Base-by-base conservation (phyloP, 2,888 invertebrate species). In the Aleiodes leptofemur region DNA sequence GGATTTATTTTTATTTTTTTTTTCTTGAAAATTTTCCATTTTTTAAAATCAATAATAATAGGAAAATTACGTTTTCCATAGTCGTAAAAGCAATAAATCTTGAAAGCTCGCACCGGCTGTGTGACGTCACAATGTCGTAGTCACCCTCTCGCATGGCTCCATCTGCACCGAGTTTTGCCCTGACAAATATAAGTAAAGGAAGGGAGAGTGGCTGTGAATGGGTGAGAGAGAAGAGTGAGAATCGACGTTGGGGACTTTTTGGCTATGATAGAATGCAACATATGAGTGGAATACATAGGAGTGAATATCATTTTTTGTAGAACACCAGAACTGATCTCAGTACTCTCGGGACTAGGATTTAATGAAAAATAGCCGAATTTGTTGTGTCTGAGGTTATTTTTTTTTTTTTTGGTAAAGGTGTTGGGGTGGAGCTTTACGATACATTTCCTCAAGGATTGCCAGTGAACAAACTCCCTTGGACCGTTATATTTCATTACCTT, bases 291-390 rank as follows among this genome's bases (percentile, higher is more conserved):
- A 82, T 81, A 84, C 83, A 83, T 23, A 23, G 85, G 81, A 82
- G 38, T 38, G 81, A 84, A 85, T 84, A 84, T 85, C 84, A 80
- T 83, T 78, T 38, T 38, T 77, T 61, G 51, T 53, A 70, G 73
- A 50, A 16, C 59, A 34, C 16, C 50, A 50, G 72, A 73, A 23
- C 23, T 23, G 23, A 23, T 78, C 72, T 69, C 73, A 55, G 78
- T 77, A 78, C 80, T 82, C 84, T 82, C 78, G 83, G 85, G 86
- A 84, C 82, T 74, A 77, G 83, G 85, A 85, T 86, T 86, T 86
- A 86, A 86, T 86, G 86, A 86, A 86, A 86, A 86, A 85, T 86
- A 82, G 85, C 83, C 80, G 84, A 85, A 86, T 86, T 85, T 85
- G 84, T 86, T 85, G 84, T 83, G 79, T 83, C 81, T 79, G 77